phyloP scores from a whole-genome alignment of 2,113 vertebrate species.

The Excalfactoria chinensis region DNA sequence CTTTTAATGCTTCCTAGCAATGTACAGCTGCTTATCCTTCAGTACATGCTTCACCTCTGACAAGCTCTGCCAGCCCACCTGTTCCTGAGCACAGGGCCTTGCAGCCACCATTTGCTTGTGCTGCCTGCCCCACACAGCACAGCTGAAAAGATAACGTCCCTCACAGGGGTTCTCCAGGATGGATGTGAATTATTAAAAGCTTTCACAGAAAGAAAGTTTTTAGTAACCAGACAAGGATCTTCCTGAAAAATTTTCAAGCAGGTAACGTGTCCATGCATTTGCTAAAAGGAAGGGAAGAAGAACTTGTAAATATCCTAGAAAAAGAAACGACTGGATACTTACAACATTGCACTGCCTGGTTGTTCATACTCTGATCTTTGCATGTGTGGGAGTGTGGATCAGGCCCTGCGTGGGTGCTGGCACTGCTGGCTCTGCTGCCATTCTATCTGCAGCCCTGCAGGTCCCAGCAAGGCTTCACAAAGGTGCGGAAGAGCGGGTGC shows the following conservation, averaged over 20 bases:
- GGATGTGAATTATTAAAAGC: neutral
- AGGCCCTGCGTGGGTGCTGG: neutral
- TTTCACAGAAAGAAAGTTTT: neutral
- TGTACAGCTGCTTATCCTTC: neutral
- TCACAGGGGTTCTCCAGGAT: neutral
- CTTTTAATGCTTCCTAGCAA: neutral
- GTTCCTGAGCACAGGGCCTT: neutral
- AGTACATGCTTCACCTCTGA: neutral
- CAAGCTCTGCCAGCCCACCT: neutral
- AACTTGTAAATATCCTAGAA: neutral
- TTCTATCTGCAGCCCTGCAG: neutral
- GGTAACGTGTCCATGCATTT: neutral
- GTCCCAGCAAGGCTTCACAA: neutral
- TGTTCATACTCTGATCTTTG: neutral
- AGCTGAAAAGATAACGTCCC: neutral
- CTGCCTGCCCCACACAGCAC: neutral
- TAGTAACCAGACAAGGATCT: neutral
- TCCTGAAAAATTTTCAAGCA: neutral
- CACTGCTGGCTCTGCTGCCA: fast-evolving
- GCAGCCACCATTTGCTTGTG: neutral
- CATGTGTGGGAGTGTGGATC: neutral
- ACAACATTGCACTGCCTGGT: neutral
- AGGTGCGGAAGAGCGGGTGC: neutral
- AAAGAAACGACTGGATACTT: fast-evolving
- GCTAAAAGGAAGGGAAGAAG: neutral